These are phyloP conservation scores for Polydrusus tereticollis DNA, from an alignment of 2,888 invertebrate species.

Conservation along the genomic window DNA sequence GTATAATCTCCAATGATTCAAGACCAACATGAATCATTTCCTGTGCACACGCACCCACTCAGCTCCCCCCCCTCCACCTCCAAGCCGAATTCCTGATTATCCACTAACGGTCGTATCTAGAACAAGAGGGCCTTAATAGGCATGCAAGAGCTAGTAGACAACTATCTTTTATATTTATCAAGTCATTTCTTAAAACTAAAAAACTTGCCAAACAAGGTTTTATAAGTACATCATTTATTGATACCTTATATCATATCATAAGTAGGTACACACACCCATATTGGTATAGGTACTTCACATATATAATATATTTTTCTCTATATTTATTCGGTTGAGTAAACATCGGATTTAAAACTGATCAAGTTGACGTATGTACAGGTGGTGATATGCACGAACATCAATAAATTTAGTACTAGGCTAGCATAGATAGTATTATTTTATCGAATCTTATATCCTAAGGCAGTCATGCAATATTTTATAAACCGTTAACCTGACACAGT, in stretches of 20 bases:
- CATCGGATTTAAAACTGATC: not conserved
- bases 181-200: too few species aligned
- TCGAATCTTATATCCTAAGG: not conserved
- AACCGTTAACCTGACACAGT: not conserved
- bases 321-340: conserved; percentile 3
- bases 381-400: not conserved
- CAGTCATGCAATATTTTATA: not conserved
- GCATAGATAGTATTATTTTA: not conserved
- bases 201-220: too few species aligned
- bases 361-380: not conserved
- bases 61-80: too few species aligned
- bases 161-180: too few species aligned
- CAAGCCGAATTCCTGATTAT: too few species aligned
- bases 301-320: not conserved
- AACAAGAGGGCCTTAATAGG: too few species aligned
- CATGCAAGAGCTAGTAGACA: too few species aligned
- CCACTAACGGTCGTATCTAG: too few species aligned
- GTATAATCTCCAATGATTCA: too few species aligned
- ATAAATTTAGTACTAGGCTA: not conserved
- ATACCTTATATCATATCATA: not conserved
- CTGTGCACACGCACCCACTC: too few species aligned
- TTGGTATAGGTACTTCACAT: not conserved
- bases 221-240: too few species aligned
- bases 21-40: too few species aligned
- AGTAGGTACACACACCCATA: not conserved